phyloP scores from a whole-genome alignment of 2,888 invertebrate species.

The Aspidiotus rigidus region DNA sequence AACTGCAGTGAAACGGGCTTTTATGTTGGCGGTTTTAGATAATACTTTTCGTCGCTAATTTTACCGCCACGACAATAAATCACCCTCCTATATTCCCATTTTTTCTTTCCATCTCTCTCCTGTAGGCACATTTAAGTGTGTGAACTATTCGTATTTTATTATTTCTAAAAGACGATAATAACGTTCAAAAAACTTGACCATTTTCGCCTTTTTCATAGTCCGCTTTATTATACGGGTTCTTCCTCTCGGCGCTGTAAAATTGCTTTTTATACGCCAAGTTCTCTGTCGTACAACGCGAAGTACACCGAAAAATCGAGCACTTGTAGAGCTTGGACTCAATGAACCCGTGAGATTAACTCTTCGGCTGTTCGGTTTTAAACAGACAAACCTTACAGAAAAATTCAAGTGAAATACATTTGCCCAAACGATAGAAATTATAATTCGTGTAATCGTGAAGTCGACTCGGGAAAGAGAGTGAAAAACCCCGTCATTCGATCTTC shows the following conservation, averaged over 20 bases:
- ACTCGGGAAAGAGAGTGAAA: too few relatives aligned
- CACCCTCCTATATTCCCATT: constrained; percentile 26
- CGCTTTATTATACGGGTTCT: constrained; percentile 5
- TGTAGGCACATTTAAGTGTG: constrained; percentile 12
- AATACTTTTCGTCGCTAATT: constrained; percentile 20
- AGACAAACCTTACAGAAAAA: too few relatives aligned
- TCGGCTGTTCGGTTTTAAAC: too few relatives aligned
- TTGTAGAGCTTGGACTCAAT: too few relatives aligned
- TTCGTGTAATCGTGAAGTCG: too few relatives aligned
- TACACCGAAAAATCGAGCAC: too few relatives aligned
- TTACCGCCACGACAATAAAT: constrained; percentile 27
- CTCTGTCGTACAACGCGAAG: too few relatives aligned
- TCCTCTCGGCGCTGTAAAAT: constrained; percentile 9
- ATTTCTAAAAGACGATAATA: constrained; percentile 22
- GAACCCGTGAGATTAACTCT: too few relatives aligned
- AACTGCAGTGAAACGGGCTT: constrained; percentile 26
- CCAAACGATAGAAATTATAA: too few relatives aligned
- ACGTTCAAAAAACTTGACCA: constrained; percentile 22
- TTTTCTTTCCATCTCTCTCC: neutral
- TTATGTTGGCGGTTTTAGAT: constrained; percentile 28
- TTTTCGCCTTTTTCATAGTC: constrained; percentile 8
- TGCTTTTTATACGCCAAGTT: too few relatives aligned
- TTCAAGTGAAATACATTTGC: too few relatives aligned
- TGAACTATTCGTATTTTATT: constrained; percentile 26
- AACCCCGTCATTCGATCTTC: too few relatives aligned